Base-by-base conservation (phyloP, 2,797 vertebrate species). In the Enteromius argenteus region DNA sequence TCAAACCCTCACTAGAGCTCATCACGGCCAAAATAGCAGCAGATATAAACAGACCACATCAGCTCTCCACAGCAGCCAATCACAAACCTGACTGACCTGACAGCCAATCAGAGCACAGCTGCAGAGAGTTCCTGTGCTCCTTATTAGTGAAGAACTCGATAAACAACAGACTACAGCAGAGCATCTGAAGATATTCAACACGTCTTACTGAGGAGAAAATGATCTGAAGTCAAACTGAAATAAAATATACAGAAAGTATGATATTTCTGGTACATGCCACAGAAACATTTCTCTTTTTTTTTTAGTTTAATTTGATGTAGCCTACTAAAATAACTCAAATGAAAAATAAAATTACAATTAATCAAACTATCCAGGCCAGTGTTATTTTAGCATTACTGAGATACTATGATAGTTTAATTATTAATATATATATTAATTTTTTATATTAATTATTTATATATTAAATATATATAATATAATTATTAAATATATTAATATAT, bases 61-160 rank as follows among this genome's bases (percentile, higher is more conserved):
- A 94, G 92, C 94, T 93, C 88, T 90, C 3, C 87, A 82, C 89
- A 89, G 88, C 87, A 89, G 91, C 95, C 95, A 88, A 95, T 95
- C 93, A 91, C 92, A 91, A 94, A 92, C 92, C 92, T 90, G 83
- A 81, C 4, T 39, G 1, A 72, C 5, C n/a, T 11, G n/a, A 83
- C 23, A 88, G 90, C 94, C 94, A 94, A 94, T 93, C 88, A 53
- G 56, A 37, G 49, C 30, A 15, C 5, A 4, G 23, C n/a, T 79
- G 13, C 76, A 78, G 32, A 69, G n/a, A 39, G 6, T 9, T 15
- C 6, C 3, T 53, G 78, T 8, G 27, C 56, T 68, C 3, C 17
- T 11, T 19, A 9, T 56, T 75, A 21, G 49, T 39, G 30, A 44
- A 78, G 27, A 46, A 49, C 42, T 49, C 27, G 15, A 13, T 79